phyloP scores from a whole-genome alignment of 2,113 vertebrate species.

The Clarias gariepinus region DNA sequence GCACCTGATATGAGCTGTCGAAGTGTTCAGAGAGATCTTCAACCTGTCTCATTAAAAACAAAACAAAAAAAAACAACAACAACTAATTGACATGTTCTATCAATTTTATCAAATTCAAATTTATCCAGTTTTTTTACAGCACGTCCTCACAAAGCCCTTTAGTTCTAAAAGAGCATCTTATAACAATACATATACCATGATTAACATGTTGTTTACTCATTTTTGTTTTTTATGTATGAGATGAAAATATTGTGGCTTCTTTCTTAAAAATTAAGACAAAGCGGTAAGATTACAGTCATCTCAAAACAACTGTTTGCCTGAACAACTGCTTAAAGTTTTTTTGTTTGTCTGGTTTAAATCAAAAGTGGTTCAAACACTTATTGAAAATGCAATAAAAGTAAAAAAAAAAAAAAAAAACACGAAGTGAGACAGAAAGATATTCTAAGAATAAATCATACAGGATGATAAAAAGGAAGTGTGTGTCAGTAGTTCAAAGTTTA shows the following conservation, averaged over 20 bases:
- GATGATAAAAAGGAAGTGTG: not conserved
- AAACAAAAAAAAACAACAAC: not conserved
- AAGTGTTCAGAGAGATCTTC: not conserved
- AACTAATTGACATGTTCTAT: not conserved
- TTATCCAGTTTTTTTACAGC: no score
- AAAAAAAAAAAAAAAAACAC: not conserved
- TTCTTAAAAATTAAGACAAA: not conserved
- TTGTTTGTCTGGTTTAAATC: no score
- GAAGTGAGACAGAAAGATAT: no score
- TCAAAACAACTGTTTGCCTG: not conserved
- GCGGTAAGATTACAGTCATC: not conserved
- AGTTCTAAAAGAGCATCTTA: not conserved
- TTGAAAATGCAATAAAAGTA: not conserved
- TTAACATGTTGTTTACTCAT: not conserved
- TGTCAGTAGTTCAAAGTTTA: conserved; percentile 14
- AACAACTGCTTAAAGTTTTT: not conserved
- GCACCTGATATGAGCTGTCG: not conserved
- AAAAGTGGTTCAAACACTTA: not conserved
- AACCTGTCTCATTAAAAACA: not conserved
- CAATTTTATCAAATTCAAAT: no score
- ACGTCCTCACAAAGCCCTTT: not conserved
- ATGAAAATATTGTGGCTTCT: not conserved
- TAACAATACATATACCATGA: no score
- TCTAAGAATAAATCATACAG: not conserved
- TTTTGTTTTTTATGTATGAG: not conserved